Conservation (phyloP, 2,113 vertebrate species). For the Xenus cinereus region DNA sequence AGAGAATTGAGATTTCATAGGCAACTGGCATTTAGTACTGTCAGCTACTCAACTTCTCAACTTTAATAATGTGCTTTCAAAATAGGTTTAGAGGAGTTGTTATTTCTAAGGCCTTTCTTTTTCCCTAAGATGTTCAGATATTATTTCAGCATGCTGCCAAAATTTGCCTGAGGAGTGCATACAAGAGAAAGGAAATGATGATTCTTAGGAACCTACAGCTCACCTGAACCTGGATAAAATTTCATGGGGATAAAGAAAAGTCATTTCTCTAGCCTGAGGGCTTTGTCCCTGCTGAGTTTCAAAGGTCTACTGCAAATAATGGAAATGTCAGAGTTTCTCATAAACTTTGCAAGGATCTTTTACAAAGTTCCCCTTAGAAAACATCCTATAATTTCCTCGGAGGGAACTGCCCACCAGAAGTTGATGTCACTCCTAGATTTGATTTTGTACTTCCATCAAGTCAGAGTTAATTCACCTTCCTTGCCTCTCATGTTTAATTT, state of each 20-base stretch:
- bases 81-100: neutral
- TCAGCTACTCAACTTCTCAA: neutral
- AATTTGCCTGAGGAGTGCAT: neutral
- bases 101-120: neutral
- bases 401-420: neutral
- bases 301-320: neutral
- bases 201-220: neutral
- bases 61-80: neutral
- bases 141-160: neutral
- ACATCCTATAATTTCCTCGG: neutral
- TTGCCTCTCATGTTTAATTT: neutral
- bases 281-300: conserved; percentile 26
- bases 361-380: neutral
- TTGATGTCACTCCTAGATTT: neutral
- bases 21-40: neutral
- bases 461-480: neutral
- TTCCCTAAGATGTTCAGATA: neutral
- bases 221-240: neutral
- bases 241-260: conserved; percentile 1
- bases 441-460: neutral
- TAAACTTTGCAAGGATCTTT: neutral
- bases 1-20: neutral
- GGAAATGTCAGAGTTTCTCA: neutral
- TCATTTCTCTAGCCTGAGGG: neutral
- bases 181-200: neutral